Base-by-base conservation (phyloP, 2,797 vertebrate species). In the Cephalopachus bancanus region DNA sequence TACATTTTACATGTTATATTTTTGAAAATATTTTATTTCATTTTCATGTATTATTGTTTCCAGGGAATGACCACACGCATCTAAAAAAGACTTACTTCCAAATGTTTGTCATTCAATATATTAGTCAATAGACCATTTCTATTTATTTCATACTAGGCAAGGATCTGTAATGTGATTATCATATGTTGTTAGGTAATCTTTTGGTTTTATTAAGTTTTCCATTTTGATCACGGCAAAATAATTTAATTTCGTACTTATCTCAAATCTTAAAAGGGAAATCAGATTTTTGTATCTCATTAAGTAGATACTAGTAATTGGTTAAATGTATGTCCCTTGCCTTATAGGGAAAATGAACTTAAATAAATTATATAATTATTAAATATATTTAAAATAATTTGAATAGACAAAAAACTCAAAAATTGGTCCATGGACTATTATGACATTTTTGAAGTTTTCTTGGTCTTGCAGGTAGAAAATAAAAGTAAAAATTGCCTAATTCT, bases 171-270 rank as follows among this genome's bases (percentile, higher is more conserved):
- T 51, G 16, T 51, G 60, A 59, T 72, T 78, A 89, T 84, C 26
- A 72, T 62, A 83, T 24, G 8, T 30, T 64, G 20, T 89, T 89
- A 76, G 65, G 6, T 89, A 75, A 64, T 76, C 20, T 95, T 30
- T 71, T 79, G 65, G 15, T 71, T 24, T 75, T 92, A 74, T 6
- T 84, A 49, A 69, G 14, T 89, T 94, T 97, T 95, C 24, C 7
- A 44, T 53, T 95, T 83, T 79, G 37, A 17, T 74, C 16, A 53
- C 57, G 26, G 4, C 71, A 62, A 93, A 83, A 59, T 7, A 89
- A 83, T 67, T 89, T 86, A 65, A 64, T 74, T 92, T 96, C 55
- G 86, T 69, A 91, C 2, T 89, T 89, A 96, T 53, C 14, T 80
- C 28, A 95, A 90, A 79, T 80, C 57, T 87, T 78, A 80, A 93